Conservation (phyloP, 2,888 invertebrate species). For the Dryobota labecula region DNA sequence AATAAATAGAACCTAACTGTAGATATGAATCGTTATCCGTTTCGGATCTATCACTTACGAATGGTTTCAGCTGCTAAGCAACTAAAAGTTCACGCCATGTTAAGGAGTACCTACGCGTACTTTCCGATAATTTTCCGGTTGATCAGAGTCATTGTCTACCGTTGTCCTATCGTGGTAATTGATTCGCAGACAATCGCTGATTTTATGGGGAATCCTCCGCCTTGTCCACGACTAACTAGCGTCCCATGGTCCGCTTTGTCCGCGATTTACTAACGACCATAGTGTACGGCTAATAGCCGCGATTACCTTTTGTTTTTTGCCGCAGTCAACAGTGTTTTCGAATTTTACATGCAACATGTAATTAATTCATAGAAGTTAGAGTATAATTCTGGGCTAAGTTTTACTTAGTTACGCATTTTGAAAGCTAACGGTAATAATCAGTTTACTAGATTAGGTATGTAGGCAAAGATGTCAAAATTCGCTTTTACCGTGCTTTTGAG, state of each 20-base stretch:
- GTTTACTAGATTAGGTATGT: neutral
- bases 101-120: conserved; percentile 44
- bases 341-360: conserved; percentile 5
- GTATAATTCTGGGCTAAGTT: neutral
- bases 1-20: neutral
- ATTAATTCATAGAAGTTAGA: conserved; percentile 7
- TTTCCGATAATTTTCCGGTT: conserved; percentile 65
- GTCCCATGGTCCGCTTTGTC: conserved; percentile 23
- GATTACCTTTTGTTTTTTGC: conserved; percentile 26
- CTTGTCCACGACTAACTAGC: conserved; percentile 36
- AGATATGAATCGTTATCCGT: neutral
- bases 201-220: conserved; percentile 58
- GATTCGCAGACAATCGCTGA: conserved; percentile 57
- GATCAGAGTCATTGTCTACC: conserved; percentile 53
- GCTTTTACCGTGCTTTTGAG: neutral
- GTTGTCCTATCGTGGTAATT: conserved; percentile 51
- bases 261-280: conserved; percentile 17
- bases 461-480: conserved; percentile 3
- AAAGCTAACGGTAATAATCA: conserved; percentile 3
- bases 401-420: conserved; percentile 4
- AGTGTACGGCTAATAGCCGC: conserved; percentile 13
- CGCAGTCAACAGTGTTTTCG: neutral
- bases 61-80: conserved; percentile 6
- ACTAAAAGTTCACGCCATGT: conserved; percentile 1
- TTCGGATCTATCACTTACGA: too few relatives aligned